Percentiles rank a stretch among this genome's conserved stretches.
These are phyloP conservation scores for Macrotus californicus DNA, from an alignment of 2,113 vertebrate species.

Conservation along the genomic window DNA sequence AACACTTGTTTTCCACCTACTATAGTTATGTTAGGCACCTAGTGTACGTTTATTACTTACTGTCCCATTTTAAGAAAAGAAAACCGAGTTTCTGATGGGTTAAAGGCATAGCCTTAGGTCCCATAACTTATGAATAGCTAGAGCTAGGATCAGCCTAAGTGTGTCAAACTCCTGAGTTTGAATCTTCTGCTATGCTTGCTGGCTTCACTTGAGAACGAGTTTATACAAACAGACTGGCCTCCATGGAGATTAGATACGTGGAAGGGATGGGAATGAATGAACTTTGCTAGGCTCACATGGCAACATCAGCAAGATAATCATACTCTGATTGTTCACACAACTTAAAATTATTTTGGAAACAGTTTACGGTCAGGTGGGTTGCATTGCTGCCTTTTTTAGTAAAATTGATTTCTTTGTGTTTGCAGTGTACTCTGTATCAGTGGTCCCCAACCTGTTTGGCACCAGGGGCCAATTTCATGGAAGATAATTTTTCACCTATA, in stretches of 20 bases:
- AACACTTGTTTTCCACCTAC: not conserved
- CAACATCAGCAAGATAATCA: not conserved
- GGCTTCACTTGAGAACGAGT: not conserved
- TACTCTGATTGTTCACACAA: not conserved
- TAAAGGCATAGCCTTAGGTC: not conserved
- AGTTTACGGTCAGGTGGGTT: not conserved
- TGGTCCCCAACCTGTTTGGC: too few relatives aligned
- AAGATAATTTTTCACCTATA: too few relatives aligned
- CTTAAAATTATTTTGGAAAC: not conserved
- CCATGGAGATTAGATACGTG: not conserved
- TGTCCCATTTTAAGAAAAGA: not conserved
- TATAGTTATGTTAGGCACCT: not conserved
- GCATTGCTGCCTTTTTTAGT: not conserved
- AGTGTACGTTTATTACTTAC: not conserved
- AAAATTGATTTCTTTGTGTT: not conserved
- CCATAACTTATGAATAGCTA: not conserved
- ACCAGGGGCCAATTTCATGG: too few relatives aligned
- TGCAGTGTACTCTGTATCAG: rapidly evolving
- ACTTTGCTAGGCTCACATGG: not conserved
- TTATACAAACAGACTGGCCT: not conserved
- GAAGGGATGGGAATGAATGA: not conserved
- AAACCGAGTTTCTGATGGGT: not conserved
- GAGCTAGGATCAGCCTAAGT: not conserved
- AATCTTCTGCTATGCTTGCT: not conserved
- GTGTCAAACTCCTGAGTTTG: not conserved